Base-by-base conservation (phyloP, 2,113 vertebrate genomes). In the Brevimyrus niger region DNA sequence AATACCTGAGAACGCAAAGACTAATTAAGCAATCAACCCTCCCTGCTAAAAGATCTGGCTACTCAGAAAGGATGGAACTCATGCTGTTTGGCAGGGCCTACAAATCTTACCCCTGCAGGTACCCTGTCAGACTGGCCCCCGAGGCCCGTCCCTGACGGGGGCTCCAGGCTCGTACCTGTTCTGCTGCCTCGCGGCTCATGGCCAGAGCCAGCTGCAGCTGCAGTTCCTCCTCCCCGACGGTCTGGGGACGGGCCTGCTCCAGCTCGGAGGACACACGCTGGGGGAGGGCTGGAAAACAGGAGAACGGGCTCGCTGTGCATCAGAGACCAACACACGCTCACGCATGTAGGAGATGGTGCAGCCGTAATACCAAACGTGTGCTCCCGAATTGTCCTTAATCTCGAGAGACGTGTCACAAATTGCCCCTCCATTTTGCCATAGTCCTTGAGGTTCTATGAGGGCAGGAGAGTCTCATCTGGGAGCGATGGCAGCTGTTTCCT, bases 171-270 rank as follows among this genome's bases (percentile, higher is more conserved):
- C 90, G 73, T 80, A 99, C 98, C 98, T 99, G 98, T 92, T 99
- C 98, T 0, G 98, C 98, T 19, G 97, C 98, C 90, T 99, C 98
- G 93, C 98, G 95, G 96, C 98, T 99, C 98, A 99, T 99, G 5
- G 98, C 98, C 90, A 99, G 94, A 0, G 98, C 98, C 48, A 99
- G 96, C 93, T 99, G 98, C 46, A 99, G 94, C 92, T 99, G 98
- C 9, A 99, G 96, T 91, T 99, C 97, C 91, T 99, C 98, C 87
- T 99, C 98, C 19, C 98, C 98, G 0, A 97, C 98, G 0, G 98
- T 99, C 95, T 99, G 98, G 5, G 98, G 98, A 89, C 98, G 95
- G 2, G 98, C 98, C 94, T 99, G 98, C 94, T 99, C 98, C 92
- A 99, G 93, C 92, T 99, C 98, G 0, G 98, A 99, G 87, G 97